These are phyloP conservation scores for Seriola rivoliana DNA, from an alignment of 2,113 vertebrate genomes.

Conservation along the genomic window DNA sequence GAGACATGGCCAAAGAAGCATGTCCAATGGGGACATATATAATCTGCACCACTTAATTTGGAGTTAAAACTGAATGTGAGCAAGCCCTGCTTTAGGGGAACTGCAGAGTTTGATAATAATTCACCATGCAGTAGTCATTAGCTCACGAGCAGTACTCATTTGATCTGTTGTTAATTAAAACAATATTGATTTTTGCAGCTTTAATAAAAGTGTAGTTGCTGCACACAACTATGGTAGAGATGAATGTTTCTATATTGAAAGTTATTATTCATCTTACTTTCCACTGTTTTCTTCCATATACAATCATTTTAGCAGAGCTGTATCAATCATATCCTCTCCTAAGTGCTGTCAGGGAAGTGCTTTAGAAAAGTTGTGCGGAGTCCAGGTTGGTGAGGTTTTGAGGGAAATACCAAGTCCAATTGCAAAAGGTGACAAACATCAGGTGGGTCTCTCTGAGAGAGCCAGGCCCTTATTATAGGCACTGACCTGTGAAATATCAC, in stretches of 20 bases:
- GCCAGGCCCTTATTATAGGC: conserved; percentile 75
- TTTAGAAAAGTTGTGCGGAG: conserved; percentile 57
- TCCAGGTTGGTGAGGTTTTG: conserved; percentile 35
- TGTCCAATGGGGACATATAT: not conserved
- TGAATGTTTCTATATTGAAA: not conserved
- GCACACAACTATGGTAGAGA: not conserved
- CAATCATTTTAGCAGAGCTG: not conserved
- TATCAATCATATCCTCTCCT: conserved; percentile 26
- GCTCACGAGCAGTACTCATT: not conserved
- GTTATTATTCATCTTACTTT: not conserved
- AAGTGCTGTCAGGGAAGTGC: conserved; percentile 30
- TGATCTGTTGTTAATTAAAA: not conserved
- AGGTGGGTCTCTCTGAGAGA: conserved; percentile 77
- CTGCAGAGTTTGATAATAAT: not conserved
- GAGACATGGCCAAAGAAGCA: not conserved
- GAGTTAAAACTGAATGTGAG: not conserved
- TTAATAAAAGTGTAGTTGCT: not conserved
- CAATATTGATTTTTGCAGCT: not conserved
- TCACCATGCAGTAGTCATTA: not conserved
- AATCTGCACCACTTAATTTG: not conserved
- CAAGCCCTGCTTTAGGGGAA: not conserved
- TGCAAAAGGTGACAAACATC: conserved; percentile 82
- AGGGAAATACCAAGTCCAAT: conserved; percentile 79
- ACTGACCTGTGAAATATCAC: conserved; percentile 86
- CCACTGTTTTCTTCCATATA: not conserved